Conservation (phyloP, 2,888 invertebrate genomes). For the Seira ritae region DNA sequence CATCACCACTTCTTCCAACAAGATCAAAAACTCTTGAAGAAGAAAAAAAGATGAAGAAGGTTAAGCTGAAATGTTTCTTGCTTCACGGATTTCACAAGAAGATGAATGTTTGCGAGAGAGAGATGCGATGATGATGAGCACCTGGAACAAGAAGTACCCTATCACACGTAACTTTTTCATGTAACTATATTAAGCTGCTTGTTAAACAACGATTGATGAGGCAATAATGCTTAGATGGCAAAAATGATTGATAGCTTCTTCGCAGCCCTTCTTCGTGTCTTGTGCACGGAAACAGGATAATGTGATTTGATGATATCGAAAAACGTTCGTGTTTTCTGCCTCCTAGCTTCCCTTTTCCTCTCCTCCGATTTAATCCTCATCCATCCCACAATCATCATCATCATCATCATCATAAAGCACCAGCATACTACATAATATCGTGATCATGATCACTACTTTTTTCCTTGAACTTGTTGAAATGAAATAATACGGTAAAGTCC, state of each 20-base stretch:
- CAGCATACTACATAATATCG: neutral
- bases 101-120: neutral
- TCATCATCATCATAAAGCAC: neutral
- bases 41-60: neutral
- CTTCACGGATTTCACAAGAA: conserved; percentile 37
- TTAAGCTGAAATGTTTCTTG: conserved; percentile 21
- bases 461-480: conserved; percentile 53
- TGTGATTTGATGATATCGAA: conserved; percentile 43
- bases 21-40: conserved; percentile 16
- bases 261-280: conserved; percentile 27
- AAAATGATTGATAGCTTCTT: conserved; percentile 60
- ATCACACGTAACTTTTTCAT: neutral
- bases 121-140: conserved; percentile 2
- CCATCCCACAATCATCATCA: too few species aligned
- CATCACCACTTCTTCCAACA: too few species aligned
- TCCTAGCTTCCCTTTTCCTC: too few species aligned
- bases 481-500: conserved; percentile 54
- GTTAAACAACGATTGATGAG: conserved; percentile 62
- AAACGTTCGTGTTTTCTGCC: neutral
- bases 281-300: conserved; percentile 37
- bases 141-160: conserved; percentile 46
- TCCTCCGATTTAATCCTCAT: too few species aligned
- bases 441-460: neutral
- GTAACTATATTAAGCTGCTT: conserved; percentile 43
- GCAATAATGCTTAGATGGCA: conserved; percentile 62